These are phyloP conservation scores for Osmoderma eremita DNA, from an alignment of 2,888 invertebrate genomes.

Conservation along the genomic window DNA sequence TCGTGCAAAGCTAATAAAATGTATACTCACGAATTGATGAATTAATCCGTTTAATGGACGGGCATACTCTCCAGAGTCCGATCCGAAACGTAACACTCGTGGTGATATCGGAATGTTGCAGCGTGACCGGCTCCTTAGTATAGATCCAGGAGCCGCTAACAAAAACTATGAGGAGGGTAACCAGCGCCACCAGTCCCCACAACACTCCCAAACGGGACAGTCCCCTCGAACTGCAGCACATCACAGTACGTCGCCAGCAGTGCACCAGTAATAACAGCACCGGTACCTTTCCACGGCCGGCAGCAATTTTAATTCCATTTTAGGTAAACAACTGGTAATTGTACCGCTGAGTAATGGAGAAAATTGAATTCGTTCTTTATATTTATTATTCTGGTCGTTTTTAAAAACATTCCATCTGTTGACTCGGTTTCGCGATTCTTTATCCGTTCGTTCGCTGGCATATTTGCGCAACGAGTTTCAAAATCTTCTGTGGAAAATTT, in stretches of 20 bases:
- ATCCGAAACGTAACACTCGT: constrained; percentile 65
- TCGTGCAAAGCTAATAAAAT: background rate
- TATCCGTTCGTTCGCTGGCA: constrained; percentile 8
- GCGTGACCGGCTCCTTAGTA: constrained; percentile 64
- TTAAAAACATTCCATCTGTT: constrained; percentile 34
- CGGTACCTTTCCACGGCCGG: constrained; percentile 30
- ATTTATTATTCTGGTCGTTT: constrained; percentile 41
- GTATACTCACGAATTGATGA: constrained; percentile 63
- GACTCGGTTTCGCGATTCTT: constrained; percentile 22
- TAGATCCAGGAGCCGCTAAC: constrained; percentile 66
- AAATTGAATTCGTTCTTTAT: constrained; percentile 46
- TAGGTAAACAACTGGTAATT: constrained; percentile 43
- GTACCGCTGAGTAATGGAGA: constrained; percentile 44
- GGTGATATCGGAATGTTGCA: constrained; percentile 62
- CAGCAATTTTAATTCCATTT: constrained; percentile 48
- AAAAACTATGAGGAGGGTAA: constrained; percentile 64
- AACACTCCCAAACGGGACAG: constrained; percentile 64
- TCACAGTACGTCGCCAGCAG: constrained; percentile 46
- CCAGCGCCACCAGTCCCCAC: constrained; percentile 63
- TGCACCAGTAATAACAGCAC: constrained; percentile 27
- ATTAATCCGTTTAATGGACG: constrained; percentile 63
- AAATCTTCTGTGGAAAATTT: constrained; percentile 25
- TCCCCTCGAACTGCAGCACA: constrained; percentile 61
- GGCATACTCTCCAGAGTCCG: constrained; percentile 67
- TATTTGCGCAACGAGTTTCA: constrained; percentile 7